These are phyloP conservation scores for Chironex yamaguchii DNA, from an alignment of 30 jellyfish, hydroid and myxozoan species.

Conservation along the genomic window DNA sequence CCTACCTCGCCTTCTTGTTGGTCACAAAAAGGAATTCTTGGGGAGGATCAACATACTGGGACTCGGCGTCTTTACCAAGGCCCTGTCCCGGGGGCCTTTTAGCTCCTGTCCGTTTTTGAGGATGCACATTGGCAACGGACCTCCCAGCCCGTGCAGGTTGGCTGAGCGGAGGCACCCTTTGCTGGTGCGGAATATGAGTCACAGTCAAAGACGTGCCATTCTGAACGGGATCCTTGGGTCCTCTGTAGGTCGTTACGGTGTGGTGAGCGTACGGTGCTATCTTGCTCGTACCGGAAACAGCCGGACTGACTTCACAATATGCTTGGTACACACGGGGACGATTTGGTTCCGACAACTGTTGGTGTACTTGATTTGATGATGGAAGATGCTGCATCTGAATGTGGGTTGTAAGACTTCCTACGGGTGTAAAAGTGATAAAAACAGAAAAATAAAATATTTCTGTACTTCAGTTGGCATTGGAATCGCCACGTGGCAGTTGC, in stretches of 20 bases:
- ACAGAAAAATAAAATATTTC: background rate
- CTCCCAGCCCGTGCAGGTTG: constrained; percentile 30
- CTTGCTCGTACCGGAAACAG: background rate
- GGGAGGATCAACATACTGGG: constrained; percentile 97
- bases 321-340: background rate
- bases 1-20: constrained; percentile 89
- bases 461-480: too few relatives aligned
- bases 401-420: constrained; percentile 87
- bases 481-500: too few relatives aligned
- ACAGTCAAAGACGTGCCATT: constrained; percentile 21
- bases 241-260: background rate
- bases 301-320: background rate
- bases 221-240: background rate
- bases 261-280: background rate
- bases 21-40: constrained; percentile 93
- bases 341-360: background rate
- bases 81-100: constrained; percentile 21
- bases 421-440: constrained; percentile 2
- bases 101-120: constrained; percentile 52
- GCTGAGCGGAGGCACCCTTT: constrained; percentile 39
- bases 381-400: constrained; percentile 80
- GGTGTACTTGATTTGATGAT: background rate
- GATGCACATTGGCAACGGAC: constrained; percentile 47
- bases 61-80: constrained; percentile 83
- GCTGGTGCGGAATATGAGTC: constrained; percentile 16